These are phyloP conservation scores for Drosophila stalkeri DNA, from an alignment of 2,888 invertebrate species.

Conservation along the genomic window DNA sequence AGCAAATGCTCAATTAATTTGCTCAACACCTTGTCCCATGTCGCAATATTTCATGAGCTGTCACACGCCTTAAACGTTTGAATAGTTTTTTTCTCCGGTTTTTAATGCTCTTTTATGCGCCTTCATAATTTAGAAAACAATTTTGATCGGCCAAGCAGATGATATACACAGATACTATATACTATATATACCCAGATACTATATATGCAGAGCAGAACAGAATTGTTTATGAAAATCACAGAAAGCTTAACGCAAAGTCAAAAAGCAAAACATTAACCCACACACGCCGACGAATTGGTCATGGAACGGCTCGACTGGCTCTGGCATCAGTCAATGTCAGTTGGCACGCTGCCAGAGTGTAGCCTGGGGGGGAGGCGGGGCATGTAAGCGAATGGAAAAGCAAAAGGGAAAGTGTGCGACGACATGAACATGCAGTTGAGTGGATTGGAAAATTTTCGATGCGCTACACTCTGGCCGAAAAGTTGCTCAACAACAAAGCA, in stretches of 20 bases:
- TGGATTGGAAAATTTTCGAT: slow-evolving; percentile 20
- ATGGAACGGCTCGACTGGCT: slow-evolving; percentile 42
- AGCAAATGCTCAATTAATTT: slow-evolving; percentile 60
- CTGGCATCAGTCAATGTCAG: slow-evolving; percentile 83
- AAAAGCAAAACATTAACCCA: slow-evolving; percentile 71
- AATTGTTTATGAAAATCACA: slow-evolving; percentile 67
- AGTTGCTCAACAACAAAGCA: slow-evolving; percentile 40
- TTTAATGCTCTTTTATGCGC: slow-evolving; percentile 48
- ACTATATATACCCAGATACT: neutral
- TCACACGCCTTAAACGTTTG: slow-evolving; percentile 56
- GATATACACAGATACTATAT: slow-evolving; percentile 2
- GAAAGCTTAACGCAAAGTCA: slow-evolving; percentile 54
- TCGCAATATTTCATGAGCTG: slow-evolving; percentile 66
- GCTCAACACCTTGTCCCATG: slow-evolving; percentile 63
- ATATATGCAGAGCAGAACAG: slow-evolving; percentile 21
- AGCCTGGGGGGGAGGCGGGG: slow-evolving; percentile 51
- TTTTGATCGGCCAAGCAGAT: slow-evolving; percentile 48
- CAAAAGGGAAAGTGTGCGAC: slow-evolving; percentile 58
- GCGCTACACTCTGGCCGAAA: slow-evolving; percentile 33
- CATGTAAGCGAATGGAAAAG: slow-evolving; percentile 32
- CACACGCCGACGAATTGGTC: slow-evolving; percentile 46
- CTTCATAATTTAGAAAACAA: slow-evolving; percentile 50
- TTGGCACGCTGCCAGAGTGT: slow-evolving; percentile 73
- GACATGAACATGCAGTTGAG: slow-evolving; percentile 35
- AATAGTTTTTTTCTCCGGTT: slow-evolving; percentile 37